A percentile compares a stretch with the other conserved stretches of the same genome.
phyloP scores from a whole-genome alignment of 2,113 vertebrate species.

The Haplotaxodon microlepis region DNA sequence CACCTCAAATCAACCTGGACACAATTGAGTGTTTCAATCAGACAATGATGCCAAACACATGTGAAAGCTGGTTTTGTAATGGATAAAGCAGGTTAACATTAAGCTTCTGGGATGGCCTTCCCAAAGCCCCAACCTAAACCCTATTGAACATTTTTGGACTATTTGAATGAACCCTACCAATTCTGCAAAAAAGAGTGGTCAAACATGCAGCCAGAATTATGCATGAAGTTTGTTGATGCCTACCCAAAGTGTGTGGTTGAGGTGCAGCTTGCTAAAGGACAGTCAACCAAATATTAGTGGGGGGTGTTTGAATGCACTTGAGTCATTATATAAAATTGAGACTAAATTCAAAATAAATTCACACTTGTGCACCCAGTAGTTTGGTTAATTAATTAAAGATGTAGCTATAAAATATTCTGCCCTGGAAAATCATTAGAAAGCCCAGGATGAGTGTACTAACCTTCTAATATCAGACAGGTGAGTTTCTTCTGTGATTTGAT shows the following conservation, averaged over 20 bases:
- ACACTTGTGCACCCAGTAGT: not conserved
- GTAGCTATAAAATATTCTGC: not conserved
- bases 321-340: not conserved
- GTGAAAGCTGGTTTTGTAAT: not conserved
- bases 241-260: not conserved
- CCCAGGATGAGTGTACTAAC: not conserved
- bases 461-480: not conserved
- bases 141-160: not conserved
- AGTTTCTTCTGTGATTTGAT: fast-evolving
- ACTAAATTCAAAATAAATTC: not conserved
- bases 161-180: not conserved
- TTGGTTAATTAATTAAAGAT: not conserved
- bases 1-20: not conserved
- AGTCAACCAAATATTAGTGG: not conserved
- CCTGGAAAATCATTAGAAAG: not conserved
- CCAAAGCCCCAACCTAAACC: not conserved
- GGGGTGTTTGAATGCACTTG: not conserved
- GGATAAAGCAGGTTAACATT: not conserved
- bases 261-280: not conserved
- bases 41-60: not conserved
- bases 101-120: not conserved
- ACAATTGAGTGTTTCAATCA: not conserved
- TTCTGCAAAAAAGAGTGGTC: not conserved
- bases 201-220: not conserved
- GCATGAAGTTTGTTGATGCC: not conserved